Percentiles rank a stretch among this genome's conserved stretches.
Evolutionary conservation across 2,113 vertebrate species (phyloP).

Genomic region (Gobiocypris rarus): DNA sequence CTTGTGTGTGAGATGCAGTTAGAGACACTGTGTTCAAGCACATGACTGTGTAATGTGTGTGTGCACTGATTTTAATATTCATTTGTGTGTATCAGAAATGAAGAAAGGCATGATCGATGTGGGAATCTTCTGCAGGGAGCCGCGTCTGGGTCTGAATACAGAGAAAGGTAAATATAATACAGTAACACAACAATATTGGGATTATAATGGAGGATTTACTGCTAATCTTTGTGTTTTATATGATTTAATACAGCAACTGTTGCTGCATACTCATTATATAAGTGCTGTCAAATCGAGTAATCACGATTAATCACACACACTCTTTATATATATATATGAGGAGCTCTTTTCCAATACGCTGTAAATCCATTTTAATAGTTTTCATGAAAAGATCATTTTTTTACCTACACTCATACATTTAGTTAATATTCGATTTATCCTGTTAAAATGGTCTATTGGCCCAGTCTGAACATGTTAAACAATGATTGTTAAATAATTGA

Average conservation of each 20-base stretch:
- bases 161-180: slow-evolving; percentile 85
- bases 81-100: slow-evolving; percentile 81
- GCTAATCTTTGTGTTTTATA: not conserved
- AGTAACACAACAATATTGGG: not conserved
- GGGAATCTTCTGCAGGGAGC: slow-evolving; percentile 88
- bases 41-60: not conserved
- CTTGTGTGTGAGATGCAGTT: not conserved
- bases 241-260: not conserved
- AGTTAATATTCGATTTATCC: too few species aligned
- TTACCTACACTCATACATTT: too few species aligned
- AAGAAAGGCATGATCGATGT: slow-evolving; percentile 91
- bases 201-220: not conserved
- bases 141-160: slow-evolving; percentile 78
- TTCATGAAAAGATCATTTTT: too few species aligned
- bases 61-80: not conserved
- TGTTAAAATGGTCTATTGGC: too few species aligned
- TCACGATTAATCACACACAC: too few species aligned
- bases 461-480: too few species aligned
- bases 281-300: too few species aligned
- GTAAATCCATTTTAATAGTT: too few species aligned
- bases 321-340: too few species aligned
- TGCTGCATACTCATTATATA: not conserved
- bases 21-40: too few species aligned
- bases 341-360: too few species aligned
- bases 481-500: too few species aligned